Conservation (phyloP, 2,113 vertebrate species). For the Eupsittula cactorum region DNA sequence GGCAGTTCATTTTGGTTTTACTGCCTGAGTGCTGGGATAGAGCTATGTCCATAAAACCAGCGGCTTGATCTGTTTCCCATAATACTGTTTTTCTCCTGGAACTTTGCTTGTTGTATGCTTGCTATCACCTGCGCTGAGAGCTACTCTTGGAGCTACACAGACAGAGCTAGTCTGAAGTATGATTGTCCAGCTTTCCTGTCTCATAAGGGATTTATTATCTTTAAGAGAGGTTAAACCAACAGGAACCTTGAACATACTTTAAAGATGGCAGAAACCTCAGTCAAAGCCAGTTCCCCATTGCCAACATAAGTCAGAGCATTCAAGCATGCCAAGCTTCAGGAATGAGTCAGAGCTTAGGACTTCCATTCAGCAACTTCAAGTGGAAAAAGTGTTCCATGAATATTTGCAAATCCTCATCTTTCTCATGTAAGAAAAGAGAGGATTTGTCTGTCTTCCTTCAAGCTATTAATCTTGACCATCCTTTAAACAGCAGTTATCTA, state of each 20-base stretch:
- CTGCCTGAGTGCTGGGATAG: background rate
- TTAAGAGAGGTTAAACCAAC: background rate
- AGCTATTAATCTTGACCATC: background rate
- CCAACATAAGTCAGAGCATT: background rate
- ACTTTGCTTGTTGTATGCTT: background rate
- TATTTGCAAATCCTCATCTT: background rate
- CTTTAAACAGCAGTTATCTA: background rate
- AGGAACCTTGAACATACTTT: background rate
- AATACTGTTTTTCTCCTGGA: background rate
- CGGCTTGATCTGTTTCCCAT: background rate
- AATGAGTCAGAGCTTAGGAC: background rate
- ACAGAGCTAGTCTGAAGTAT: background rate
- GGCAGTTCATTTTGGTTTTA: constrained; percentile 31
- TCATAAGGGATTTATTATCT: constrained; percentile 14
- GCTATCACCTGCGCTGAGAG: background rate
- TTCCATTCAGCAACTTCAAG: background rate
- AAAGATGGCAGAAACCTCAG: background rate
- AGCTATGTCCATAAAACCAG: background rate
- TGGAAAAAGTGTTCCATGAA: background rate
- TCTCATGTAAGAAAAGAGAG: background rate
- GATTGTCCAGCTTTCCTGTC: background rate
- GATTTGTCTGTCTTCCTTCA: background rate
- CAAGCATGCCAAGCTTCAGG: background rate
- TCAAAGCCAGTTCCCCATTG: background rate
- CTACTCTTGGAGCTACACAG: background rate